phyloP scores from a whole-genome alignment of 2,888 invertebrate genomes.

The Eulithis prunata region DNA sequence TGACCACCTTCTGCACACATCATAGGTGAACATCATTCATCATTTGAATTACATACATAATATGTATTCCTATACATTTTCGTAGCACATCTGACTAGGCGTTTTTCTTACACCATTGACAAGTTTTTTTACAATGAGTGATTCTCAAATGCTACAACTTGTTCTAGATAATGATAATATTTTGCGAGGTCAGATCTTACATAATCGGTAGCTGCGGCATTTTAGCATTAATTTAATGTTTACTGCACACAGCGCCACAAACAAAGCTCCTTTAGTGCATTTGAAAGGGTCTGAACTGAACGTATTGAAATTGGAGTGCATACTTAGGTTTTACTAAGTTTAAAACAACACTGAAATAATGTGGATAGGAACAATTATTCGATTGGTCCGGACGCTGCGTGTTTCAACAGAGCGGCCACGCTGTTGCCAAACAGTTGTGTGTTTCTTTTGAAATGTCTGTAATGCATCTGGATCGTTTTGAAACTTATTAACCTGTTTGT shows the following conservation, averaged over 20 bases:
- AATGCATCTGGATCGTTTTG: slow-evolving; percentile 84
- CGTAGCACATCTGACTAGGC: slow-evolving; percentile 5
- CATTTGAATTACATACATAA: slow-evolving; percentile 22
- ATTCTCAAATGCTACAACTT: slow-evolving; percentile 12
- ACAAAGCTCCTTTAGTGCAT: slow-evolving; percentile 33
- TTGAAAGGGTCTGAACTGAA: slow-evolving; percentile 43
- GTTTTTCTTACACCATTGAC: slow-evolving; percentile 19
- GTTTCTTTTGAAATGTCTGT: slow-evolving; percentile 75
- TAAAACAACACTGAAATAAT: slow-evolving; percentile 71
- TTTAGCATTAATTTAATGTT: slow-evolving; percentile 40
- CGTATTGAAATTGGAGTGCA: slow-evolving; percentile 42
- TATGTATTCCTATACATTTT: background rate
- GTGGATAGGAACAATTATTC: slow-evolving; percentile 79
- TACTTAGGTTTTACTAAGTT: slow-evolving; percentile 35
- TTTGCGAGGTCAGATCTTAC: slow-evolving; percentile 65
- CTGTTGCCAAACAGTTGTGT: slow-evolving; percentile 76
- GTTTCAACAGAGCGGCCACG: slow-evolving; percentile 75
- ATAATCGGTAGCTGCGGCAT: slow-evolving; percentile 57
- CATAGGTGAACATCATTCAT: slow-evolving; percentile 56
- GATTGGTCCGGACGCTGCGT: slow-evolving; percentile 82
- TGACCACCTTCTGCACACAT: slow-evolving; percentile 46
- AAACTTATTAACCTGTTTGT: slow-evolving; percentile 82
- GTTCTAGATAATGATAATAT: slow-evolving; percentile 28
- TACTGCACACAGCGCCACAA: slow-evolving; percentile 19
- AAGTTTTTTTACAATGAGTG: slow-evolving; percentile 15